Percentiles rank a stretch among this genome's conserved stretches.
phyloP scores from a whole-genome alignment of 2,888 invertebrate genomes.

The Gnatocerus cornutus region DNA sequence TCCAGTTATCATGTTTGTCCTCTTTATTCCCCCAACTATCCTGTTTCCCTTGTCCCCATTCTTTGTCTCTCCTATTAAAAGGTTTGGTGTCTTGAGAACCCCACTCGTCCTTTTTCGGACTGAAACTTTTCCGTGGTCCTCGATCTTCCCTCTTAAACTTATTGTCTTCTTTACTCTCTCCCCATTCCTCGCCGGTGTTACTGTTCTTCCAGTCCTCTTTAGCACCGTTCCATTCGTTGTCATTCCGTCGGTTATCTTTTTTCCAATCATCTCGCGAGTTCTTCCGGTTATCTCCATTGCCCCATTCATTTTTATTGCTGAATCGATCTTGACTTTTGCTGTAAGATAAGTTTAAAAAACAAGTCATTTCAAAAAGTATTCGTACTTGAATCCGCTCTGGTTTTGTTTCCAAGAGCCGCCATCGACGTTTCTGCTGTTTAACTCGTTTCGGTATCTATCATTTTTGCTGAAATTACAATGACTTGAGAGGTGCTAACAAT shows the following conservation, averaged over 20 bases:
- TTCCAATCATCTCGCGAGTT: constrained; percentile 46
- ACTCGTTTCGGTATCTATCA: constrained; percentile 46
- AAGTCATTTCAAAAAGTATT: background rate
- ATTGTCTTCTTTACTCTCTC: background rate
- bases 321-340: constrained; percentile 36
- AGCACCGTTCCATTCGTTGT: constrained; percentile 23
- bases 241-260: constrained; percentile 18
- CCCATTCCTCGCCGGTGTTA: background rate
- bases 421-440: constrained; percentile 22
- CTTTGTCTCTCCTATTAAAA: constrained; percentile 7
- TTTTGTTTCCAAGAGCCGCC: constrained; percentile 37
- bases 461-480: constrained; percentile 28
- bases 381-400: constrained; percentile 28
- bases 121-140: constrained; percentile 36
- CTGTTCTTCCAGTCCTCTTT: constrained; percentile 48
- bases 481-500: too few relatives aligned
- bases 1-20: background rate
- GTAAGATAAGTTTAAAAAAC: constrained; percentile 2
- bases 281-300: constrained; percentile 15
- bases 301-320: constrained; percentile 40
- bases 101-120: constrained; percentile 36
- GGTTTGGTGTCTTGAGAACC: constrained; percentile 3
- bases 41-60: constrained; percentile 10
- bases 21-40: constrained; percentile 6
- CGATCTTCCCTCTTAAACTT: constrained; percentile 7